phyloP scores from a whole-genome alignment of 2,888 invertebrate species.

The Rhagonycha lutea region DNA sequence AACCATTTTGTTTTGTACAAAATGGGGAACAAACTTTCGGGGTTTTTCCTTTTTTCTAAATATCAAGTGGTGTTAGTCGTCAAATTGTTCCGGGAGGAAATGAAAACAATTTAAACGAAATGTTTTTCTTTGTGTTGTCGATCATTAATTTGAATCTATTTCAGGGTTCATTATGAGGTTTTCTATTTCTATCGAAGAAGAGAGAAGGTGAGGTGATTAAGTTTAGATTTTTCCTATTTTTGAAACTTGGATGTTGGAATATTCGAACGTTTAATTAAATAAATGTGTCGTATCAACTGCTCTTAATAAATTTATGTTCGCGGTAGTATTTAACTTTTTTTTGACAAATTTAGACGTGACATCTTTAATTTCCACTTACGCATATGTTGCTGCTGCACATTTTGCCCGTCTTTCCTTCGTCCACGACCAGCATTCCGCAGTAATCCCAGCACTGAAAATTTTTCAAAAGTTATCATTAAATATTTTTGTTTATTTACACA shows the following conservation, averaged over 20 bases:
- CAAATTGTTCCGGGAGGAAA: slow-evolving; percentile 23
- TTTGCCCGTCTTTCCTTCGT: slow-evolving; percentile 20
- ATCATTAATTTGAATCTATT: slow-evolving; percentile 11
- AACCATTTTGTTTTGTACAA: slow-evolving; percentile 36
- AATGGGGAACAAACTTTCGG: slow-evolving; percentile 30
- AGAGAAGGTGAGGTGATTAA: neutral
- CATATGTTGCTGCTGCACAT: slow-evolving; percentile 35
- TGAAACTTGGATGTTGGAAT: neutral
- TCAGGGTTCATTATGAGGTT: neutral
- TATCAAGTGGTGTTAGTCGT: slow-evolving; percentile 20
- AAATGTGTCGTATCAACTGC: slow-evolving; percentile 18
- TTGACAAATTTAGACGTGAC: slow-evolving; percentile 22
- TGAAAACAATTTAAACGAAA: slow-evolving; percentile 28
- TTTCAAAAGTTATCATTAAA: neutral
- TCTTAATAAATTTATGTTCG: slow-evolving; percentile 23
- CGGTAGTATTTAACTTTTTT: slow-evolving; percentile 19
- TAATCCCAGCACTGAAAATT: slow-evolving; percentile 4
- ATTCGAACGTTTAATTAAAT: slow-evolving; percentile 8
- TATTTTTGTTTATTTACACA: neutral
- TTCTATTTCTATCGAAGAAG: neutral
- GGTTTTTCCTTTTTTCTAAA: slow-evolving; percentile 34
- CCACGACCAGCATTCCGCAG: slow-evolving; percentile 12
- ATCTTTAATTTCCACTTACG: slow-evolving; percentile 31
- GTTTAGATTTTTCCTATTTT: slow-evolving; percentile 3
- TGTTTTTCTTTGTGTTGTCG: slow-evolving; percentile 8